These are phyloP conservation scores for Ophiodon elongatus DNA, from an alignment of 2,113 vertebrate genomes.

Conservation along the genomic window DNA sequence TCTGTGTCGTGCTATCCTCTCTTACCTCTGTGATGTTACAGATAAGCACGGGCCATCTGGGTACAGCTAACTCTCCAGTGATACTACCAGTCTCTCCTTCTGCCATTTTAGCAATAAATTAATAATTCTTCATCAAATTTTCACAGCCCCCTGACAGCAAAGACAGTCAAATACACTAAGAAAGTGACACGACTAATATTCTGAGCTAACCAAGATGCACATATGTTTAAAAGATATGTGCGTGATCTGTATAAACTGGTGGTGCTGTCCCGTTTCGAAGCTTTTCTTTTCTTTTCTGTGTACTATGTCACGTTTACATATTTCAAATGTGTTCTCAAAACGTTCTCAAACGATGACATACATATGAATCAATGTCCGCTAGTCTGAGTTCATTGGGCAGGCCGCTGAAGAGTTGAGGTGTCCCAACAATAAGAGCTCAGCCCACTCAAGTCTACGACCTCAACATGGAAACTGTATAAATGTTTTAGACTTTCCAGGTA, in stretches of 20 bases:
- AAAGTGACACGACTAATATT: constrained; percentile 25
- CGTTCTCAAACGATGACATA: too few relatives aligned
- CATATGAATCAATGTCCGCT: too few relatives aligned
- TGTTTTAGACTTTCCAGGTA: background rate
- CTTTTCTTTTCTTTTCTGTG: constrained; percentile 2
- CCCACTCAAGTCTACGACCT: background rate
- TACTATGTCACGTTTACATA: background rate
- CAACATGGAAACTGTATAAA: background rate
- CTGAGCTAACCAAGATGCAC: background rate
- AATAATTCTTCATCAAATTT: constrained; percentile 16
- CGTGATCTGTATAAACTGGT: background rate
- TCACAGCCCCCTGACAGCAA: constrained; percentile 17
- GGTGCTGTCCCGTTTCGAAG: background rate
- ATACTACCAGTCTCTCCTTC: constrained; percentile 14
- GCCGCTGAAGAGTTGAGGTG: background rate
- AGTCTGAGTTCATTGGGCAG: too few relatives aligned
- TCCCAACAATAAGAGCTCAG: background rate
- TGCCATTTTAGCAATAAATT: constrained; percentile 31
- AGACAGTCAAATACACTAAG: background rate
- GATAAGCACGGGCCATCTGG: constrained; percentile 58
- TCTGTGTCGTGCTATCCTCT: constrained; percentile 24
- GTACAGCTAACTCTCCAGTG: constrained; percentile 31
- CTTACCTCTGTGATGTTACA: constrained; percentile 50
- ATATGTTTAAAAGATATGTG: background rate
- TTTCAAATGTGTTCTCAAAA: background rate